Evolutionary conservation across 1,140 invertebrate genomes (phyloP).

Genomic region (Platorchestia sp.): DNA sequence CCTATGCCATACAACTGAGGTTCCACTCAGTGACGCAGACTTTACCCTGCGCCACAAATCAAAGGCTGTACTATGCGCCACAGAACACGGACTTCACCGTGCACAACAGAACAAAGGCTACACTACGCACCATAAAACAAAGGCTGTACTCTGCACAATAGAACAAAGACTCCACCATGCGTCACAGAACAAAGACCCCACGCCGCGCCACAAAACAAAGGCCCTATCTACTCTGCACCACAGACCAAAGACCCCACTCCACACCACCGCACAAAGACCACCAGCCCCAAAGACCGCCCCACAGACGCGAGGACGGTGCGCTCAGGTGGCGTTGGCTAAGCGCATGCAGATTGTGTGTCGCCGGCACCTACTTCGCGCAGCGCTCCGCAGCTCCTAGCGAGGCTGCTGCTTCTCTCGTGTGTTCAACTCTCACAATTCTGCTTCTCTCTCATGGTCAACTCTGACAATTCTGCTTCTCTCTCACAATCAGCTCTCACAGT

Average conservation of each 20-base stretch:
- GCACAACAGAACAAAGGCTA: neutral
- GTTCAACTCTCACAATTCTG: no score
- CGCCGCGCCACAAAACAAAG: neutral
- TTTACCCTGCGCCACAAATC: no score
- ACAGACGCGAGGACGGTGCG: neutral
- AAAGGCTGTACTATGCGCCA: neutral
- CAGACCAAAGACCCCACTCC: neutral
- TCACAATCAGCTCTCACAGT: no score
- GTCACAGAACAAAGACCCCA: neutral
- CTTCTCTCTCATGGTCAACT: no score
- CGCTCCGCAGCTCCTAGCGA: neutral
- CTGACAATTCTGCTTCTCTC: no score
- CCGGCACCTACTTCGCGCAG: neutral
- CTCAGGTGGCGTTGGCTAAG: neutral
- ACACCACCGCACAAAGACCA: neutral
- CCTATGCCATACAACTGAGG: no score
- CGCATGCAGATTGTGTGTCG: conserved; percentile 50
- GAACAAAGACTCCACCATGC: neutral
- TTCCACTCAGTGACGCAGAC: no score
- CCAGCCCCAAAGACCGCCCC: neutral
- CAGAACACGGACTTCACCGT: neutral
- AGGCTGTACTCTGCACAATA: neutral
- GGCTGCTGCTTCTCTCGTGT: neutral
- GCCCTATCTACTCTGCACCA: neutral
- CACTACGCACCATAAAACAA: neutral